phyloP scores from a whole-genome alignment of 2,797 vertebrate genomes.

The Sparus aurata region DNA sequence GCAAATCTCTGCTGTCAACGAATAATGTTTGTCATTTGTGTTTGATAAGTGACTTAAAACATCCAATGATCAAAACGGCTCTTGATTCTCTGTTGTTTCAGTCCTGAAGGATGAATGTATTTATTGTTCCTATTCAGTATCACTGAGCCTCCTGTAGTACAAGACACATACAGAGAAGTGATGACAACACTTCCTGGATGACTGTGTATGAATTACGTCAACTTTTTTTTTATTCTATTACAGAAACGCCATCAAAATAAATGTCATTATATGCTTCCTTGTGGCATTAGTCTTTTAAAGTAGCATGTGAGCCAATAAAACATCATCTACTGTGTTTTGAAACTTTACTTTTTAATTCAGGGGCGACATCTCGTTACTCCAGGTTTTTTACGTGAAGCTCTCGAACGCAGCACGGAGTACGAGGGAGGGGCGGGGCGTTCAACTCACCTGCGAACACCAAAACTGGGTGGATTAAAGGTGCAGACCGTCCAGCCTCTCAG shows the following conservation, averaged over 20 bases:
- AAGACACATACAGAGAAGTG: neutral
- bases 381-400: slow-evolving; percentile 21
- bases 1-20: no score
- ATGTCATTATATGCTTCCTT: no score
- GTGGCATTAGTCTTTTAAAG: neutral
- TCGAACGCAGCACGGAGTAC: slow-evolving; percentile 60
- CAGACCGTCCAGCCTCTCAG: slow-evolving; percentile 6
- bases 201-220: no score
- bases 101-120: no score
- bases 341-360: neutral
- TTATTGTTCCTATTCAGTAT: no score
- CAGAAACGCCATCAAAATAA: no score
- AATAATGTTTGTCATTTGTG: no score
- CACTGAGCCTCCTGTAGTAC: no score
- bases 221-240: no score
- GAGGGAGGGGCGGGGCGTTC: slow-evolving; percentile 39
- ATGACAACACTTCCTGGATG: neutral
- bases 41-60: no score
- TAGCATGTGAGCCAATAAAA: neutral
- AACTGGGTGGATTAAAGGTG: slow-evolving; percentile 60
- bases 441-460: slow-evolving; percentile 68
- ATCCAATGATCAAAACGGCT: no score
- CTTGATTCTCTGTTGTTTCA: no score
- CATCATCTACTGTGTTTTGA: neutral
- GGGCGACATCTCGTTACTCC: neutral